Evolutionary conservation across 1,140 invertebrate species (phyloP), one percentile per base, ranked within the genome.

Genomic region (Drosophila kurseongensis): DNA sequence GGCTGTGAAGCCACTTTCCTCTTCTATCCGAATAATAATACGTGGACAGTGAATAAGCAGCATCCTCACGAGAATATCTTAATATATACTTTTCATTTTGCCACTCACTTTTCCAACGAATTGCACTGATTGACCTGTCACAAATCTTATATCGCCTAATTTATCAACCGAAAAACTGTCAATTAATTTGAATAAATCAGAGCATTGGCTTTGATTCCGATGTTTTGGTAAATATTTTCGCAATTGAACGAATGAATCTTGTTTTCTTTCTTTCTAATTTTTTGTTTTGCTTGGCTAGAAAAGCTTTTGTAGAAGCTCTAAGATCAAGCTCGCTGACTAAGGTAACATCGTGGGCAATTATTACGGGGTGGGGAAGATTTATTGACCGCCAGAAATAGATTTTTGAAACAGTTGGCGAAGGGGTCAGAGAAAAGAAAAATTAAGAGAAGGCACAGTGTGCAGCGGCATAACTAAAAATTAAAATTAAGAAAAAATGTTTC

Each of bases 301-400:
- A 42, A 58, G 51, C 52, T 71, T 71, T 69, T 47, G 18, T n/a
- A 35, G 8, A 71, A 71, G 67, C 67, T 71, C 50, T 45, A n/a
- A 23, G 50, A 67, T 5, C n/a, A 50, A 69, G 67, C 44, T 68
- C 27, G 27, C 29, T 71, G 65, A 71, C n/a, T 68, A 65, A 71
- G 65, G 42, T 71, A 50, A 57, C 29, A 45, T 36, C 10, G 29
- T 27, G 18, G 45, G 14, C 32, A 41, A 66, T 66, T 42, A 45
- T 57, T 36, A 36, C 63, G 12, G 38, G 23, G 36, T 13, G 42
- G 27, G 44, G 51, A 48, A 71, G 45, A 48, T 57, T 48, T 71
- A 41, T 57, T 69, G 55, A 16, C 23, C 13, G 32, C 40, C 63
- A 56, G 42, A 78, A 78, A 78, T 78, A 78, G 58, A 77, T 68